Conservation (phyloP, 2,888 invertebrate species). For the Plebejus anna region DNA sequence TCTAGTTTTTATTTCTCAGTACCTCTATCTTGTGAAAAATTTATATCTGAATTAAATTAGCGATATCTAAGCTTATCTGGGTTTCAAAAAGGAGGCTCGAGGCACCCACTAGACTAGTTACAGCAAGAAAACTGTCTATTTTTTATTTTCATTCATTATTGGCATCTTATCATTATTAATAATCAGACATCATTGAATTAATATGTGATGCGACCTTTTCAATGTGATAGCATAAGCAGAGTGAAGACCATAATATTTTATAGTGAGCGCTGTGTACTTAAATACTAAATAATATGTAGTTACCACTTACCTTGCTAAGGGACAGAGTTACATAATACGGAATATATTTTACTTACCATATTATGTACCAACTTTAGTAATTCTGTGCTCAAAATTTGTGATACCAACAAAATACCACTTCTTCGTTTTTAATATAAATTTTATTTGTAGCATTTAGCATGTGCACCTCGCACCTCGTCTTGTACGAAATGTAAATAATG, state of each 20-base stretch:
- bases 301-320: no score
- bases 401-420: neutral
- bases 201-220: no score
- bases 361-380: no score
- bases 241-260: no score
- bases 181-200: no score
- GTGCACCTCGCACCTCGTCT: neutral
- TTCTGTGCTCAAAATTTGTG: no score
- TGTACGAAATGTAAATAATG: neutral
- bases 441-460: neutral
- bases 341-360: neutral
- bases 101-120: neutral
- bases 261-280: no score
- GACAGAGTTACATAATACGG: neutral
- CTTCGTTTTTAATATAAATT: neutral
- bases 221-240: no score
- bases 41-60: neutral
- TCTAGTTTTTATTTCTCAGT: neutral
- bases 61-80: no score
- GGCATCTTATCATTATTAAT: no score
- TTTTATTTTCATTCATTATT: no score
- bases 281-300: no score
- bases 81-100: neutral
- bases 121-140: neutral
- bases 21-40: neutral